Evolutionary conservation across 2,113 vertebrate species (phyloP).

Genomic region (Scomber japonicus): DNA sequence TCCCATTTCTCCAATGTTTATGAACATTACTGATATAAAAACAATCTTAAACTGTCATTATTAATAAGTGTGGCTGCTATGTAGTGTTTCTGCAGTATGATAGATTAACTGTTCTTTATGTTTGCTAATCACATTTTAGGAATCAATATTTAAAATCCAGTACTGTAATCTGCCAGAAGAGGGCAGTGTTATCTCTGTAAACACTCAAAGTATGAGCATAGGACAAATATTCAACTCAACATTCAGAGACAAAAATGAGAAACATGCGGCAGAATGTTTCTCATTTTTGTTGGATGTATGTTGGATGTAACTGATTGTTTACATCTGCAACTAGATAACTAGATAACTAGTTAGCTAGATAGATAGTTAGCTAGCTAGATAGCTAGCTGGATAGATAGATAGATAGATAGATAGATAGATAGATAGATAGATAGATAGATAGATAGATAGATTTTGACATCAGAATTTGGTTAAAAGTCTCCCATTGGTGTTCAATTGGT

Average conservation of each 20-base stretch:
- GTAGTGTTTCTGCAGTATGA: background rate
- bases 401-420: no score
- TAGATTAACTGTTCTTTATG: background rate
- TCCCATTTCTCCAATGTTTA: background rate
- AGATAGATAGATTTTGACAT: no score
- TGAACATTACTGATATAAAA: background rate
- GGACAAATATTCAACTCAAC: background rate
- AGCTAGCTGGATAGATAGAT: no score
- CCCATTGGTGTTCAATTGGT: no score
- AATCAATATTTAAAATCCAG: background rate
- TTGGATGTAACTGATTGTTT: background rate
- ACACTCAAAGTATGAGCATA: background rate
- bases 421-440: no score
- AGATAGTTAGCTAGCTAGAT: no score
- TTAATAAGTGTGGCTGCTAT: background rate
- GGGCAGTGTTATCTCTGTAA: constrained; percentile 58
- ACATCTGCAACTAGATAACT: background rate
- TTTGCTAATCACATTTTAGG: background rate
- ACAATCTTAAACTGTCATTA: background rate
- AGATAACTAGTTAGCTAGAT: no score
- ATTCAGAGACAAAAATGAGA: background rate
- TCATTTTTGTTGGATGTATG: no score
- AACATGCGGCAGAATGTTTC: background rate
- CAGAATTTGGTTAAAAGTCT: no score
- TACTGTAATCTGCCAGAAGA: constrained; percentile 59